Conservation (phyloP, 2,888 invertebrate genomes). For the Temnothorax unifasciatus region DNA sequence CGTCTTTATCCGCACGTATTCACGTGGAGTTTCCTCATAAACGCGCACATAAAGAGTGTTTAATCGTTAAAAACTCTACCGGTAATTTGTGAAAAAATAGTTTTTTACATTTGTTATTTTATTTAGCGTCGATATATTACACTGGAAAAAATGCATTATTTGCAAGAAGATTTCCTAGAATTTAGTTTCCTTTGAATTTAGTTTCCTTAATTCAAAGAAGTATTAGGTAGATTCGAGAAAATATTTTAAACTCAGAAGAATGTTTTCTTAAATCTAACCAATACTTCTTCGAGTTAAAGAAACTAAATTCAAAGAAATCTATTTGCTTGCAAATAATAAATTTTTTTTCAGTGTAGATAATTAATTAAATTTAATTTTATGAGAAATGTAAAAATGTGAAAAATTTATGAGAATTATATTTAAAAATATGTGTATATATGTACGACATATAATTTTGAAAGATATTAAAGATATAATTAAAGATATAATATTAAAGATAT, state of each 20-base stretch:
- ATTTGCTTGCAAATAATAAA: too few relatives aligned
- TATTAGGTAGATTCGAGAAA: too few relatives aligned
- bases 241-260: too few relatives aligned
- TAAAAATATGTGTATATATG: neutral
- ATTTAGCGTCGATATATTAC: neutral
- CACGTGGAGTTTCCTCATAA: neutral
- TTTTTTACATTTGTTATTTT: neutral
- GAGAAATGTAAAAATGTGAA: neutral
- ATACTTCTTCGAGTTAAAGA: too few relatives aligned
- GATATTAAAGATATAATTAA: too few relatives aligned
- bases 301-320: too few relatives aligned
- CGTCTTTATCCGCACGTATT: neutral
- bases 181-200: too few relatives aligned
- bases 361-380: neutral
- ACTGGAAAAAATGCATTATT: neutral
- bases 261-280: too few relatives aligned
- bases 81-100: neutral
- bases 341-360: neutral
- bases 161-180: too few relatives aligned
- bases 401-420: neutral
- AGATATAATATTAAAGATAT: too few relatives aligned
- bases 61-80: neutral
- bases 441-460: too few relatives aligned
- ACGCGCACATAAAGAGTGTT: neutral
- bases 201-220: too few relatives aligned